Base-by-base conservation (phyloP, 2,888 invertebrate genomes). In the Aporophyla lueneburgensis region DNA sequence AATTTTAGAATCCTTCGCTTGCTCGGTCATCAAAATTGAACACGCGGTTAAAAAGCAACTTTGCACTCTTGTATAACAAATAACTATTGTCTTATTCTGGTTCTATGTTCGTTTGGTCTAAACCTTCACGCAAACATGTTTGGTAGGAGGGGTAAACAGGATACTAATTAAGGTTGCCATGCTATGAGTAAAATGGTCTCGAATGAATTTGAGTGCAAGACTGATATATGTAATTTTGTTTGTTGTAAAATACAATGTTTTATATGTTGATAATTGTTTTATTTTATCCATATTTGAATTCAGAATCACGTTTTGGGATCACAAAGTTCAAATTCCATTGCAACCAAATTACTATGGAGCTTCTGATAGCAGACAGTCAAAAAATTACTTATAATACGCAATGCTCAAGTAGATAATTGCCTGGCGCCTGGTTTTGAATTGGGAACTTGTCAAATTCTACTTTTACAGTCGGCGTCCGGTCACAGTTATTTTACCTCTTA, bases 181-280 rank as follows among this genome's bases (percentile, higher is more conserved):
- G 59, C 4, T 43, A 27, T 49, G 21, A 65, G 5, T 53, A 33
- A 49, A 40, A 58, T 65, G 4, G 49, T 68, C 62, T 78, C 74
- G 72, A 53, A 62, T 79, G 72, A 76, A 80, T 80, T 78, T 76
- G 74, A 77, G 16, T 78, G 76, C 70, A 89, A 89, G 90, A 90
- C 90, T 90, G 90, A 90, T 84, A n/a, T n/a, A 74, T 88, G 75
- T 81, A 78, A 14, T 78, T 65, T 77, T 74, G 67, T 71, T 81
- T 79, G 66, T 66, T 78, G 65, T 81, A 76, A 71, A 86, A 88
- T 85, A 88, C 33, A 84, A 10, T 59, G 63, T 85, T 86, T 80
- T 67, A 21, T 70, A 73, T 71, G 33, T 63, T 54, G 10, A 33
- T 33, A 40, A 0, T 51, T 76, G 63, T 79, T 65, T 85, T 58